These are phyloP conservation scores for Ceryle rudis DNA, from an alignment of 2,797 vertebrate genomes.

Conservation along the genomic window DNA sequence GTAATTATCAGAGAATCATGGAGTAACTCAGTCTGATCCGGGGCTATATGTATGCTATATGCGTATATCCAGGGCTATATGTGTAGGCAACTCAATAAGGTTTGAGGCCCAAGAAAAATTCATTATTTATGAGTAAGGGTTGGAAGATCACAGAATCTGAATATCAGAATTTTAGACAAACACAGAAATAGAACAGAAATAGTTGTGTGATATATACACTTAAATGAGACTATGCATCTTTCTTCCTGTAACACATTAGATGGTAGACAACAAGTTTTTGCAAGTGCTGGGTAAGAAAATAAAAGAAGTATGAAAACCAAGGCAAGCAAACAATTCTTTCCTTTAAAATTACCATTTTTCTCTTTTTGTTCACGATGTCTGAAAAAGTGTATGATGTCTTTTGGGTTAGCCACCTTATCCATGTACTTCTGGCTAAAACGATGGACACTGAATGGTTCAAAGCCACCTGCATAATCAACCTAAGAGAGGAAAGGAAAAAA, in stretches of 20 bases:
- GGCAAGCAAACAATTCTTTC: background rate
- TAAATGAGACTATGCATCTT: background rate
- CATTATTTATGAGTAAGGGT: background rate
- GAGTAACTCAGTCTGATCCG: background rate
- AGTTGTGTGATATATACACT: background rate
- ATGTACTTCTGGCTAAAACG: slow-evolving; percentile 97
- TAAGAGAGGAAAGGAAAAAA: slow-evolving; percentile 51
- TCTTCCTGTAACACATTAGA: background rate
- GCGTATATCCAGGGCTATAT: background rate
- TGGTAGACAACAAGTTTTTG: background rate
- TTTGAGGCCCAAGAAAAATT: background rate
- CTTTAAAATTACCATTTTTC: slow-evolving; percentile 81
- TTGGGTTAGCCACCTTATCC: slow-evolving; percentile 92
- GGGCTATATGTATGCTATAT: rapidly evolving
- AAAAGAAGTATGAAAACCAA: background rate
- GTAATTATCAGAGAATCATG: background rate
- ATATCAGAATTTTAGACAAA: background rate
- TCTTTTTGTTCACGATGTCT: slow-evolving; percentile 89
- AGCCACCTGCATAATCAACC: slow-evolving; percentile 97
- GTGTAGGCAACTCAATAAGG: background rate
- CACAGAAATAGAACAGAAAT: background rate
- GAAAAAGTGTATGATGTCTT: slow-evolving; percentile 93
- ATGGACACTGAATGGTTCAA: slow-evolving; percentile 89
- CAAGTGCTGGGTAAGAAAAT: background rate
- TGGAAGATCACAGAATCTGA: background rate